Evolutionary conservation across 2,888 invertebrate species (phyloP).

Genomic region (Rambutsinella grinnellia): DNA sequence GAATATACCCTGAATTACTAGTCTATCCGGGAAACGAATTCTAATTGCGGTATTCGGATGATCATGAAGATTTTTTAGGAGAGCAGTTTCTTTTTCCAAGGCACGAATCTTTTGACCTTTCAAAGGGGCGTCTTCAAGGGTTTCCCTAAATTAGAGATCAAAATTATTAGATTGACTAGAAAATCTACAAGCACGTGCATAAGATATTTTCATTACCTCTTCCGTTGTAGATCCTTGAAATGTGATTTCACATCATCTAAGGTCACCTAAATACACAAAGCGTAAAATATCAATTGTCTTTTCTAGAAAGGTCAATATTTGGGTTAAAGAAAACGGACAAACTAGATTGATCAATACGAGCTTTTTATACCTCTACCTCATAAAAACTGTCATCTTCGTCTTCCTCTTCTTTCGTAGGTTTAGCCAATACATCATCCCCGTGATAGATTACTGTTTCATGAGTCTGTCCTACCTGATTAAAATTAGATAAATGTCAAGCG

Average conservation of each 20-base stretch:
- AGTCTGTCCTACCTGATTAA: conserved; percentile 75
- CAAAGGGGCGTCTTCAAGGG: conserved; percentile 81
- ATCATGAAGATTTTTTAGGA: conserved; percentile 53
- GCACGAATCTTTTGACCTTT: conserved; percentile 77
- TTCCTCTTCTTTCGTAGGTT: conserved; percentile 64
- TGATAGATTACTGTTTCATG: conserved; percentile 82
- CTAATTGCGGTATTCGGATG: conserved; percentile 77
- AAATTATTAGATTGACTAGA: conserved; percentile 5
- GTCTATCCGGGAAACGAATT: conserved; percentile 87
- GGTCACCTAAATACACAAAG: conserved; percentile 76
- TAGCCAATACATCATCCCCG: conserved; percentile 73
- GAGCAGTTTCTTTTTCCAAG: conserved; percentile 70
- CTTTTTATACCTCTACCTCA: conserved; percentile 26
- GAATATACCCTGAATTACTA: conserved; percentile 89
- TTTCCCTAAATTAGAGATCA: conserved; percentile 70
- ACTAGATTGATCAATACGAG: neutral
- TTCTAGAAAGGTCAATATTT: too few relatives aligned
- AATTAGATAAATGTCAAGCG: conserved; percentile 53
- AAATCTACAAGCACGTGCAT: neutral
- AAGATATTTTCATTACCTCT: conserved; percentile 68
- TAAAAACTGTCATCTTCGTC: conserved; percentile 45
- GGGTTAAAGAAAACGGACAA: neutral
- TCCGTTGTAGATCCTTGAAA: conserved; percentile 79
- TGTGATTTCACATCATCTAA: conserved; percentile 84
- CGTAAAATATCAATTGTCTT: too few relatives aligned